Percentiles rank a stretch among this genome's conserved stretches.
Conservation (phyloP, 2,113 vertebrate species). For the Phylloscopus trochiloides region DNA sequence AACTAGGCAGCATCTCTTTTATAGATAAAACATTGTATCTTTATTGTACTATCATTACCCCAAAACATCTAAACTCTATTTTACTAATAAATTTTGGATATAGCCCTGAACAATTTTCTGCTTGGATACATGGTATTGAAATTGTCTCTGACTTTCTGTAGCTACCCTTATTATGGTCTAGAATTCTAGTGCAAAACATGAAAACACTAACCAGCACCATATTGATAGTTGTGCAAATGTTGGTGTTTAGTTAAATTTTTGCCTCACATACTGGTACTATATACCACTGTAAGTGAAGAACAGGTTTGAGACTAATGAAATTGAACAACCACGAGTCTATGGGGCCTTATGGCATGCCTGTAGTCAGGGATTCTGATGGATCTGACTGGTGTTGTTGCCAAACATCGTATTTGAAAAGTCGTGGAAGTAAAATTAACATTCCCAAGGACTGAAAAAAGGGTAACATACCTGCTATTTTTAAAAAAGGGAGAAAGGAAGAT, state of each 20-base stretch:
- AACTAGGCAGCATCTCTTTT: conserved; percentile 17
- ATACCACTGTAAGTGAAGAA: not conserved
- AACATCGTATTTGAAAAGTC: not conserved
- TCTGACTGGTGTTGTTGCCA: not conserved
- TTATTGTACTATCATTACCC: conserved; percentile 13
- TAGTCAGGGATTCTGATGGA: not conserved
- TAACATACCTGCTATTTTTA: not conserved
- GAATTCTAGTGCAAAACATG: not conserved
- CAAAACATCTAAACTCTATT: conserved; percentile 1
- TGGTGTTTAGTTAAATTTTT: not conserved
- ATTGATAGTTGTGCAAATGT: not conserved
- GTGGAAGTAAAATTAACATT: not conserved
- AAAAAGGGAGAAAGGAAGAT: not conserved
- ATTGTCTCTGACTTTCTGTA: not conserved
- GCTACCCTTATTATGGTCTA: not conserved
- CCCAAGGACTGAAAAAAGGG: not conserved
- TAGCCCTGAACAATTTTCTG: not conserved
- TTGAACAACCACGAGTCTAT: not conserved
- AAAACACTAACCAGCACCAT: not conserved
- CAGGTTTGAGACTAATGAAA: not conserved
- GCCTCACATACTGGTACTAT: not conserved
- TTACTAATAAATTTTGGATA: conserved; percentile 14
- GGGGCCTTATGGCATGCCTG: not conserved
- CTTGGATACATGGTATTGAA: not conserved
- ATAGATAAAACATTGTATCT: not conserved